Evolutionary conservation across 2,797 vertebrate species (phyloP), one percentile per base, ranked within the genome.

Genomic region (Amniataba percoides): DNA sequence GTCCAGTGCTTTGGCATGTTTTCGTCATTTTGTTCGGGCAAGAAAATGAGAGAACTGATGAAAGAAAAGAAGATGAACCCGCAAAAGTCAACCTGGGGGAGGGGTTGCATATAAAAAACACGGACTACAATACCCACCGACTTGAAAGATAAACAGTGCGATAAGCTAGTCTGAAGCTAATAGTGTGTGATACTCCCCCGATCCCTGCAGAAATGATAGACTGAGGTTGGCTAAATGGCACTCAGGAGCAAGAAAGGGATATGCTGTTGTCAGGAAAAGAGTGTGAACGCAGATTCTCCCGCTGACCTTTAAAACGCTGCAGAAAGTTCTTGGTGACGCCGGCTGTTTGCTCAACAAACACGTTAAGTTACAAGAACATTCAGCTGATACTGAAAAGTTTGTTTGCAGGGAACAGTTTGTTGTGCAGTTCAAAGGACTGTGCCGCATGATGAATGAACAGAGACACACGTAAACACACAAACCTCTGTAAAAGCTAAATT

Each of bases 21-120:
- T 78, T 63, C 46, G 65, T 76, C 81, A 83, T 84, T 85, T 85
- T 66, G 19, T 61, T 61, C n/a, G 27, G 18, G 52, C 16, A 11
- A 49, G 39, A 40, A 13, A 23, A 23, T 6, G 7, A 25, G 45
- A 23, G 25, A 7, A 21, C 21, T 78, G 13, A 36, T 60, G 19
- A 25, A 34, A 49, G 59, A 42, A 71, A 34, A 53, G 64, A 49
- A 42, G 43, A 36, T 1, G n/a, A 27, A 39, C 6, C 34, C 8
- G 49, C 40, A 68, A 48, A 27, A 58, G 48, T 56, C 36, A 68
- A 36, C 34, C 34, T 36, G 34, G 3, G 8, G 1, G 34, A 7
- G 34, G 8, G 34, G 7, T 36, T 19, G 43, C 39, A 45, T n/a
- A 52, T 49, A 60, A 60, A 77, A 66, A 72, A 18, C 43, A 79